Evolutionary conservation across 1,140 invertebrate genomes (phyloP).

Genomic region (Drosophila littoralis): DNA sequence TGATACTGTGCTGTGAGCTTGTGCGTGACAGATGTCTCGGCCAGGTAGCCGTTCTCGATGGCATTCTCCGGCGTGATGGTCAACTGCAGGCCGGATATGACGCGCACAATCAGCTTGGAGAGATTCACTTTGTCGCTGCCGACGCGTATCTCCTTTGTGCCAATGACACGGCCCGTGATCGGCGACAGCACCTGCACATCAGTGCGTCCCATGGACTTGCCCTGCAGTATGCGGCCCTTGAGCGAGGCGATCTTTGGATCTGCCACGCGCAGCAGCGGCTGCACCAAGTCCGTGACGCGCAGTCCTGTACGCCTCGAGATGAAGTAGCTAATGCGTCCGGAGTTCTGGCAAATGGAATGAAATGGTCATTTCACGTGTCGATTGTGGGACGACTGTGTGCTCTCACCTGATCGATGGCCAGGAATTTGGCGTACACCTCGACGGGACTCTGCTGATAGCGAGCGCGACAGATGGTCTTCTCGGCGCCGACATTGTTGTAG

Average conservation of each 20-base stretch:
- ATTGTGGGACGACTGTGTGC: not conserved
- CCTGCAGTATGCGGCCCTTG: constrained; percentile 92
- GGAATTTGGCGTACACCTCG: constrained; percentile 95
- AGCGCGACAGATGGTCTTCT: constrained; percentile 89
- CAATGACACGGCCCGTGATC: constrained; percentile 95
- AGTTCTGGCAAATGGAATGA: constrained; percentile 86
- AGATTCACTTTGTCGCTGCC: constrained; percentile 95
- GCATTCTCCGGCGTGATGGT: constrained; percentile 93
- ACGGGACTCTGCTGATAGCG: constrained; percentile 96
- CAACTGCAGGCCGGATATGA: constrained; percentile 95
- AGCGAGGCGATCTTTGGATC: constrained; percentile 94
- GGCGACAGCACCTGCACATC: constrained; percentile 97
- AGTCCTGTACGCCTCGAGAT: constrained; percentile 94
- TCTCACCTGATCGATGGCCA: constrained; percentile 91
- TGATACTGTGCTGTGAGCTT: constrained; percentile 97
- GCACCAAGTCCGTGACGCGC: constrained; percentile 95
- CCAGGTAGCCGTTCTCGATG: constrained; percentile 94
- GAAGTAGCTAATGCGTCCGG: constrained; percentile 94
- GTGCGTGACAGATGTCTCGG: constrained; percentile 93
- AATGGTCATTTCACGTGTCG: no score
- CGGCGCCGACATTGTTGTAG: constrained; percentile 86
- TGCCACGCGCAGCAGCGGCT: constrained; percentile 92
- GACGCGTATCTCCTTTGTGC: constrained; percentile 95
- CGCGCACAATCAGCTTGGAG: constrained; percentile 91
- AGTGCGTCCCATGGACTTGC: constrained; percentile 93